These are phyloP conservation scores for Calidris pugnax DNA, from an alignment of 2,113 vertebrate genomes.

Conservation along the genomic window DNA sequence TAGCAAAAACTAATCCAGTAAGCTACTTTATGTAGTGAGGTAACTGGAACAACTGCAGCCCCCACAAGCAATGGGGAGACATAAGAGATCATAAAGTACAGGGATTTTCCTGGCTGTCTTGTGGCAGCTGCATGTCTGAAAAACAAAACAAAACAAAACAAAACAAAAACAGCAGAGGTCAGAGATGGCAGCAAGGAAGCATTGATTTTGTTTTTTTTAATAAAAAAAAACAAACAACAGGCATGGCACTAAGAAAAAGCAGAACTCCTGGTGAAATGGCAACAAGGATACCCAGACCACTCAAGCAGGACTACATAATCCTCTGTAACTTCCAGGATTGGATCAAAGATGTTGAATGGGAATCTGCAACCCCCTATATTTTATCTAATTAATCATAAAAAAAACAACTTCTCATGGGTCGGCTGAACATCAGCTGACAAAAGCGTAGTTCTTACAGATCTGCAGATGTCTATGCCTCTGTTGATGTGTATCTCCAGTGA, in stretches of 20 bases:
- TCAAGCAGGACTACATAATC: neutral
- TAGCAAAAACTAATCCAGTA: neutral
- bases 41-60: neutral
- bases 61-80: neutral
- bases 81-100: neutral
- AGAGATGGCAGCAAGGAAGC: neutral
- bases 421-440: neutral
- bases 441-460: neutral
- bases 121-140: neutral
- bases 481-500: neutral
- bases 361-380: neutral
- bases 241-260: neutral
- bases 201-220: neutral
- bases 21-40: neutral
- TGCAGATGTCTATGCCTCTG: neutral
- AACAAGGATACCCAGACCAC: neutral
- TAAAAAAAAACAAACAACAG: neutral
- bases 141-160: neutral
- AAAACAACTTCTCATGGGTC: neutral
- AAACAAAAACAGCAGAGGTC: neutral
- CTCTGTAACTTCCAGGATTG: neutral
- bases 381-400: neutral
- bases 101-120: neutral
- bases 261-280: neutral
- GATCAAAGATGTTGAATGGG: neutral